Conservation (phyloP, 2,797 vertebrate genomes). For the Gadopsis marmoratus region DNA sequence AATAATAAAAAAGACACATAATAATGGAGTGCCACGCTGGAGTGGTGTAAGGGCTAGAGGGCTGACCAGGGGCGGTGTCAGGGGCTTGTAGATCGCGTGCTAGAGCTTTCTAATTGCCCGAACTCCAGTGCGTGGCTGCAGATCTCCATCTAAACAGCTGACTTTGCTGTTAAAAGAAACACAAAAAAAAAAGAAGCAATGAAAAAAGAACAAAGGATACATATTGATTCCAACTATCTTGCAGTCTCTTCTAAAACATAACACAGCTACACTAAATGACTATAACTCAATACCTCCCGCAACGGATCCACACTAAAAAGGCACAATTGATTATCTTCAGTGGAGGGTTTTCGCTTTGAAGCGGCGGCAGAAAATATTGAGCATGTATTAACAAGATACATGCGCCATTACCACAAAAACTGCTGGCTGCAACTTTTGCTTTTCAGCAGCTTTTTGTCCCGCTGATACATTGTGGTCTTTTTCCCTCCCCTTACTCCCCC, state of each 20-base stretch:
- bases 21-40: conserved; percentile 17
- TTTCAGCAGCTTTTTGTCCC: conserved; percentile 31
- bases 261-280: conserved; percentile 24
- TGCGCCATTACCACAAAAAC: conserved; percentile 24
- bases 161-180: conserved; percentile 13
- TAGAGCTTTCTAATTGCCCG: conserved; percentile 51
- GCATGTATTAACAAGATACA: conserved; percentile 30
- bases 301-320: conserved; percentile 28
- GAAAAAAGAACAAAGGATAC: conserved; percentile 10
- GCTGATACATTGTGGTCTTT: conserved; percentile 4
- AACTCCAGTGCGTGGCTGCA: conserved; percentile 37
- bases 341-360: conserved; percentile 47
- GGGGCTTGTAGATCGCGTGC: conserved; percentile 6
- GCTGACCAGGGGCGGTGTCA: conserved; percentile 27
- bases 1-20: conserved; percentile 24
- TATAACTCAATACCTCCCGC: conserved; percentile 24
- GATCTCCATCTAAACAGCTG: conserved; percentile 29
- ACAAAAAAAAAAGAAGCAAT: background rate
- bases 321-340: conserved; percentile 53
- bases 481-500: background rate
- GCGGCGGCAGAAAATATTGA: conserved; percentile 45
- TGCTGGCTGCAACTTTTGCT: conserved; percentile 25
- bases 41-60: conserved; percentile 14
- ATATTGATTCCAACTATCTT: conserved; percentile 38
- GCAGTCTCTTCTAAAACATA: conserved; percentile 25